A percentile compares a stretch with the other conserved stretches of the same genome.
Evolutionary conservation across 2,888 invertebrate genomes (phyloP).

Genomic region (Zonitis immaculata): DNA sequence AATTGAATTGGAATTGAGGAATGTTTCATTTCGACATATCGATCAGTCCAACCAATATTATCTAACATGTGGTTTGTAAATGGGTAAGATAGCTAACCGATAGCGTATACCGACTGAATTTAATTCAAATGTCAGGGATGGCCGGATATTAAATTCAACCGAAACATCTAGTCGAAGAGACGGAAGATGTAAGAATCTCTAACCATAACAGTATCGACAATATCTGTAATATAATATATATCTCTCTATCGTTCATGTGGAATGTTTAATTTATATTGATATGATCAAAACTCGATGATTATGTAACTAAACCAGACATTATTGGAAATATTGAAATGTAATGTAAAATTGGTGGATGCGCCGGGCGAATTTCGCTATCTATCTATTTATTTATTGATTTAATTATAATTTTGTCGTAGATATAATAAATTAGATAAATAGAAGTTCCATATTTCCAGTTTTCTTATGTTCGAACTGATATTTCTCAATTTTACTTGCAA

Average conservation of each 20-base stretch:
- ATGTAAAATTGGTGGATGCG: neutral
- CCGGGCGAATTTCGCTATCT: neutral
- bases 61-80: slow-evolving; percentile 20
- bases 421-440: no score
- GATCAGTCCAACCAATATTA: slow-evolving; percentile 20
- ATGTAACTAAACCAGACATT: no score
- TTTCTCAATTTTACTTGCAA: neutral
- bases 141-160: slow-evolving; percentile 26
- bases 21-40: slow-evolving; percentile 18
- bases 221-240: no score
- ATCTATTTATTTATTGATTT: no score
- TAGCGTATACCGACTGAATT: slow-evolving; percentile 25
- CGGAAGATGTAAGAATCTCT: slow-evolving; percentile 12
- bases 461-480: no score
- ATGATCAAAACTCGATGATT: slow-evolving; percentile 15
- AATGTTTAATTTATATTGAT: slow-evolving; percentile 8
- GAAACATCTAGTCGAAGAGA: slow-evolving; percentile 3
- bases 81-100: slow-evolving; percentile 23
- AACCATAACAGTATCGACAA: neutral
- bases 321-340: no score
- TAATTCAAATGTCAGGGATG: slow-evolving; percentile 32
- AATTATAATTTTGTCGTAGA: no score
- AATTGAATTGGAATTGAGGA: slow-evolving; percentile 7
- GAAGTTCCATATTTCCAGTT: no score
- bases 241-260: neutral